Evolutionary conservation across 2,888 invertebrate genomes (phyloP), one percentile per base, ranked within the genome.

Genomic region (Chalcosyrphus nemorum): DNA sequence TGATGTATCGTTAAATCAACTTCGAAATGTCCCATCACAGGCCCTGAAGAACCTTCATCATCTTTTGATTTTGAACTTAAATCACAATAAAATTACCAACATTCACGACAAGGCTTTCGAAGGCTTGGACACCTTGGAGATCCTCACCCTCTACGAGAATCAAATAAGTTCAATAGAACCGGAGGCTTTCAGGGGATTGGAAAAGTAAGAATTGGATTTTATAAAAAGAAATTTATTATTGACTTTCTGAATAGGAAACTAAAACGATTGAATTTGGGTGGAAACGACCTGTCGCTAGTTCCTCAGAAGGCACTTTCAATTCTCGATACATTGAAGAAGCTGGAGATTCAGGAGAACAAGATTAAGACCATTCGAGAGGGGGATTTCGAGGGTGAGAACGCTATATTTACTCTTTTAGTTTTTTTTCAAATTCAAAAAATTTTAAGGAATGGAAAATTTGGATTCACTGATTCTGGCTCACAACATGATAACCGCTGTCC

Each of bases 291-390:
- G 88, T 93, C 94, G 35, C 92, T 93, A 9, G 94, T 97, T 56
- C 97, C 97, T 11, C 96, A 96, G 88, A 94, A 94, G 89, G 95
- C 97, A 0, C 93, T 97, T n/a, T 94, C 95, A 0, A 93, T 95
- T 77, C 92, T 97, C 86, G 95, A 95, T 88, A 96, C 94, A 87
- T 92, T 97, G 86, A 96, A 95, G 91, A 97, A 96, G 89, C 93
- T 97, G 57, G 97, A 97, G 92, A 94, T 97, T 92, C 97, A 97
- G 89, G 97, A 97, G 89, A 97, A 97, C 90, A 93, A 94, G 86
- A 96, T 97, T 80, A 93, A 94, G 45, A 92, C 93, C 29, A 96
- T 97, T 86, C 92, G 94, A 50, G 96, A 96, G 89, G 96, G 96
- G 35, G 97, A 97, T 90, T 97, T 97, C 90, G 95, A 95, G 92